Conservation (phyloP, 2,797 vertebrate species). For the Danio jaintianensis region DNA sequence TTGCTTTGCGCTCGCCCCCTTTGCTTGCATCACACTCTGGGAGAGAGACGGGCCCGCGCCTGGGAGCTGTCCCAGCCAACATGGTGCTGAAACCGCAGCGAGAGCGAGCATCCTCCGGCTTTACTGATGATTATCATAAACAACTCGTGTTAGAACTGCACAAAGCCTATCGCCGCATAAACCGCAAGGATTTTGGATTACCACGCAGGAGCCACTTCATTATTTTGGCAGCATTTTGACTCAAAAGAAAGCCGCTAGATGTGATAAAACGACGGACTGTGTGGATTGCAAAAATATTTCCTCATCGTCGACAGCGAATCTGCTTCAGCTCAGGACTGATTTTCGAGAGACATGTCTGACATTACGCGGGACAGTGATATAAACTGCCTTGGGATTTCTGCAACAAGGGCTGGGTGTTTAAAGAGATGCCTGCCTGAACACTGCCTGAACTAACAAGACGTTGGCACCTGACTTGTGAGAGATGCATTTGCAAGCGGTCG, state of each 20-base stretch:
- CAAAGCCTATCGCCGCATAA: slow-evolving; percentile 16
- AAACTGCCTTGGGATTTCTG: slow-evolving; percentile 29
- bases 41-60: slow-evolving; percentile 62
- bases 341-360: slow-evolving; percentile 12
- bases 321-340: not conserved
- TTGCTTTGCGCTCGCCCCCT: slow-evolving; percentile 39
- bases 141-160: not conserved
- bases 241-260: not conserved
- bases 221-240: not conserved
- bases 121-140: slow-evolving; percentile 14
- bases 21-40: slow-evolving; percentile 54
- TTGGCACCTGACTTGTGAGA: not conserved
- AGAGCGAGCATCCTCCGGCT: slow-evolving; percentile 32
- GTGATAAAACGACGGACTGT: slow-evolving; percentile 17
- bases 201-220: not conserved
- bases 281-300: slow-evolving; percentile 10
- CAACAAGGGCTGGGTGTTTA: slow-evolving; percentile 35
- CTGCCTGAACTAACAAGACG: not conserved
- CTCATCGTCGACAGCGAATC: slow-evolving; percentile 11
- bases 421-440: slow-evolving; percentile 6
- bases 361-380: slow-evolving; percentile 19
- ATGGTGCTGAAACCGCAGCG: slow-evolving; percentile 80
- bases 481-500: not conserved
- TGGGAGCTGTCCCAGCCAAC: slow-evolving; percentile 81
- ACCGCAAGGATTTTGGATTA: not conserved